phyloP scores from a whole-genome alignment of 2,113 vertebrate genomes.

The Sebastes schlegelii region DNA sequence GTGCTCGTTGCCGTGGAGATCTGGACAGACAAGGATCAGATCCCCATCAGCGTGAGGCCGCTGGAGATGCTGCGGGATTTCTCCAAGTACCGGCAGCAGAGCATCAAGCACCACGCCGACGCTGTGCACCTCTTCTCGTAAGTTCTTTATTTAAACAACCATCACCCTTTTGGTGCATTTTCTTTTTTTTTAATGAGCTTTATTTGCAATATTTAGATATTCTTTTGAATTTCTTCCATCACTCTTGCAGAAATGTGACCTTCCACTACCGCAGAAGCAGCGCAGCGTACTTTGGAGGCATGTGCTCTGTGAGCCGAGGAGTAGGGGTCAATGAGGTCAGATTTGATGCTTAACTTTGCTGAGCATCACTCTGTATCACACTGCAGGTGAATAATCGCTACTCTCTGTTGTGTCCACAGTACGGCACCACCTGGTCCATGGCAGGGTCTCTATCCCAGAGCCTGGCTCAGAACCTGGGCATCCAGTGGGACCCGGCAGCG shows the following conservation, averaged over 20 bases:
- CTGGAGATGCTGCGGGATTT: constrained; percentile 95
- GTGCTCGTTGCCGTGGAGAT: constrained; percentile 96
- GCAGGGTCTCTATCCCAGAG: constrained; percentile 92
- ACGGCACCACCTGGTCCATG: constrained; percentile 90
- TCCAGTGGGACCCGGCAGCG: constrained; percentile 94
- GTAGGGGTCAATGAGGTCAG: constrained; percentile 98
- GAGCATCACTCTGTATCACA: neutral
- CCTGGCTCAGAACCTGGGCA: constrained; percentile 96
- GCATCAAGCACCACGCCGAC: constrained; percentile 92
- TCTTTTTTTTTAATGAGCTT: neutral
- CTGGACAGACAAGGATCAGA: constrained; percentile 95
- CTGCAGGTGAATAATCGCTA: constrained; percentile 31
- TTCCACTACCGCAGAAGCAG: constrained; percentile 97
- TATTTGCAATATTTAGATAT: neutral
- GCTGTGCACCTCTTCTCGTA: constrained; percentile 97
- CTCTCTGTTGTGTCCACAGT: constrained; percentile 83
- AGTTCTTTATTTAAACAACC: constrained; percentile 57
- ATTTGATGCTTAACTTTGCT: constrained; percentile 1
- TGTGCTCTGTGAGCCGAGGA: constrained; percentile 92
- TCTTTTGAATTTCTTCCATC: constrained; percentile 4
- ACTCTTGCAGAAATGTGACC: constrained; percentile 88
- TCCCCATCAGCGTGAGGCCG: constrained; percentile 89
- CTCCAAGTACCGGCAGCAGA: constrained; percentile 93
- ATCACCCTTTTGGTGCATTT: neutral
- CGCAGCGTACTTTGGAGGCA: constrained; percentile 93